Base-by-base conservation (phyloP, 2,888 invertebrate species). In the Limnephilus auricula region DNA sequence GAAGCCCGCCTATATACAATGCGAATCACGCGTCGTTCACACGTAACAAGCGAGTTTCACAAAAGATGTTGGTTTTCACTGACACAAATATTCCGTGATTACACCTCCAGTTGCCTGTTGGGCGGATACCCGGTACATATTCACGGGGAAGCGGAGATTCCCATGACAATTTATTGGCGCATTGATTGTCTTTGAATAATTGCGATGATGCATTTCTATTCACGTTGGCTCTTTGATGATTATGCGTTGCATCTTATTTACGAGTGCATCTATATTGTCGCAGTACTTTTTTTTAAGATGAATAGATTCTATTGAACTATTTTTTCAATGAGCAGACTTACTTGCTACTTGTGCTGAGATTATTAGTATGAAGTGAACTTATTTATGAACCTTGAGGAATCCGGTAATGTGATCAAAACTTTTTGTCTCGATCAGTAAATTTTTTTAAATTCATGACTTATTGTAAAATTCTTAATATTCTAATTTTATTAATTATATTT, bases 51-150 rank as follows among this genome's bases (percentile, higher is more conserved):
- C 78, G 15, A 32, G 85, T 85, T 86, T 90, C 85, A 85, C 89
- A 85, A 40, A 84, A 89, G 50, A 31, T 80, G 86, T 89, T 91
- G 82, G 65, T 78, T 92, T 92, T 92, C 92, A 92, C 92, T 92
- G 92, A 91, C 92, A 92, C 89, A 92, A 92, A 92, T 92, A 92
- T 92, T 92, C 92, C 90, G 82, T 89, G 90, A 92, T 91, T 92
- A 92, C 92, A 91, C 92, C 92, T 92, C 90, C 31, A n/a, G 88
- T 90, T 50, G 82, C 30, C 31, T 34, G 78, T 25, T 89, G 79
- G 83, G n/a, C 65, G 78, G 45, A 65, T 89, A 30, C 82, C 65
- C 32, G 31, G 31, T 89, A 15, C 82, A 90, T 87, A 90, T 80
- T 79, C 87, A 80, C 80, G 50, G 79, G 30, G 83, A 50, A 65